Evolutionary conservation across 2,888 invertebrate genomes (phyloP).

Genomic region (Brenthis hecate): DNA sequence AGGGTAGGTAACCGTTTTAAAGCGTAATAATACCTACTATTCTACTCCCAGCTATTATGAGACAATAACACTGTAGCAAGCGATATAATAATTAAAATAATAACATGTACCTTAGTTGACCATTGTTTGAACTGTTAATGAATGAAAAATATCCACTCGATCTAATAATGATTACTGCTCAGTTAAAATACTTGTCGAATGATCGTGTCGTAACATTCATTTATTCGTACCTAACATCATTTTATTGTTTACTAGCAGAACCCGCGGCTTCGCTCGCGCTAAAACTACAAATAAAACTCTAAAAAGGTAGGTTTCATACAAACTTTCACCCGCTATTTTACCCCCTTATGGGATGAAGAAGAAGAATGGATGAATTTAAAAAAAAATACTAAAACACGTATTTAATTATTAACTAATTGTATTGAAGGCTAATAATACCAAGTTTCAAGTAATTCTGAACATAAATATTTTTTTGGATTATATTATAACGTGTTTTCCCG

Average conservation of each 20-base stretch:
- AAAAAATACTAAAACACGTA: too few species aligned
- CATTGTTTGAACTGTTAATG: slow-evolving; percentile 2
- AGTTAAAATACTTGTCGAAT: not conserved
- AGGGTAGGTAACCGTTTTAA: slow-evolving; percentile 11
- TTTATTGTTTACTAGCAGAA: not conserved
- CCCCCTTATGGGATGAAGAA: too few species aligned
- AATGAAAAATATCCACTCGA: slow-evolving; percentile 1
- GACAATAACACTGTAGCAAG: slow-evolving; percentile 21
- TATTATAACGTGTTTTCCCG: too few species aligned
- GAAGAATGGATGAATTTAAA: too few species aligned
- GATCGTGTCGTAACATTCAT: not conserved
- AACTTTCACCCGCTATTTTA: too few species aligned
- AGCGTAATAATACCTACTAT: slow-evolving; percentile 15
- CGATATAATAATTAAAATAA: slow-evolving; percentile 18
- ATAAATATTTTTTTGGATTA: too few species aligned
- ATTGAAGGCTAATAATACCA: too few species aligned
- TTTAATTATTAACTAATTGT: too few species aligned
- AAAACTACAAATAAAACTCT: too few species aligned
- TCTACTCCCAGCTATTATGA: slow-evolving; percentile 18
- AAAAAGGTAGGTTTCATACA: too few species aligned
- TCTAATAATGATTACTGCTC: not conserved
- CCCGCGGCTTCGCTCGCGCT: too few species aligned
- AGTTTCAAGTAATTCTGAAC: too few species aligned
- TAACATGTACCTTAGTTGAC: slow-evolving; percentile 16
- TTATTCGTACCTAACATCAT: not conserved